phyloP scores from a whole-genome alignment of 2,888 invertebrate genomes.

The Magallana nippona region DNA sequence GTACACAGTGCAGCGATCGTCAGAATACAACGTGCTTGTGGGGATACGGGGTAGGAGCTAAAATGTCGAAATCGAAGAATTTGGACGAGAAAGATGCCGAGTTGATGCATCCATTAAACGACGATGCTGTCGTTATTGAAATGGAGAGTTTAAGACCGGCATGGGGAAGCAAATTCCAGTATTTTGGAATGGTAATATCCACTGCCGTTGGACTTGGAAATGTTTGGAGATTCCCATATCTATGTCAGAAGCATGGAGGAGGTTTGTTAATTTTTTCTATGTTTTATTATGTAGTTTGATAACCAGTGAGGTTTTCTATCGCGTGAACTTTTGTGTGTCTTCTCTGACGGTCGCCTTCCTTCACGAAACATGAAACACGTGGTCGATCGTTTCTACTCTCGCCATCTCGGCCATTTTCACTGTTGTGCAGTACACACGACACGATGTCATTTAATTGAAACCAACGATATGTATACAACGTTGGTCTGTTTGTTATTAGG shows the following conservation, averaged over 20 bases:
- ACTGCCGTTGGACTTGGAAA: slow-evolving; percentile 73
- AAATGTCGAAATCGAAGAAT: slow-evolving; percentile 11
- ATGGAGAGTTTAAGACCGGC: slow-evolving; percentile 45
- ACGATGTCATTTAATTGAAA: too few relatives aligned
- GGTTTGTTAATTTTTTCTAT: slow-evolving; percentile 54
- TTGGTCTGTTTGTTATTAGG: too few relatives aligned
- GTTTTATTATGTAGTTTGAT: neutral
- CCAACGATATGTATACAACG: too few relatives aligned
- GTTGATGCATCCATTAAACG: slow-evolving; percentile 41
- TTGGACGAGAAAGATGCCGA: slow-evolving; percentile 28
- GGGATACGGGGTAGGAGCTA: neutral
- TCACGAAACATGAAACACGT: slow-evolving; percentile 29
- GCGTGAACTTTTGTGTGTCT: neutral
- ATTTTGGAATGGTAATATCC: slow-evolving; percentile 74
- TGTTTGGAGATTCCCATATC: slow-evolving; percentile 72
- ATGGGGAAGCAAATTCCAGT: slow-evolving; percentile 73
- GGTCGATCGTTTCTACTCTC: neutral
- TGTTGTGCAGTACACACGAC: neutral
- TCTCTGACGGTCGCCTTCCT: slow-evolving; percentile 2
- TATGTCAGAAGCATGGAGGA: slow-evolving; percentile 71
- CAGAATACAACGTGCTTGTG: neutral
- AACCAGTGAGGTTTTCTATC: neutral
- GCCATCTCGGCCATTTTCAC: neutral
- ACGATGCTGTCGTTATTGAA: slow-evolving; percentile 36
- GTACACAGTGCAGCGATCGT: too few relatives aligned